Evolutionary conservation across 2,797 vertebrate species (phyloP), one percentile per base, ranked within the genome.

Genomic region (Botia almorhae): DNA sequence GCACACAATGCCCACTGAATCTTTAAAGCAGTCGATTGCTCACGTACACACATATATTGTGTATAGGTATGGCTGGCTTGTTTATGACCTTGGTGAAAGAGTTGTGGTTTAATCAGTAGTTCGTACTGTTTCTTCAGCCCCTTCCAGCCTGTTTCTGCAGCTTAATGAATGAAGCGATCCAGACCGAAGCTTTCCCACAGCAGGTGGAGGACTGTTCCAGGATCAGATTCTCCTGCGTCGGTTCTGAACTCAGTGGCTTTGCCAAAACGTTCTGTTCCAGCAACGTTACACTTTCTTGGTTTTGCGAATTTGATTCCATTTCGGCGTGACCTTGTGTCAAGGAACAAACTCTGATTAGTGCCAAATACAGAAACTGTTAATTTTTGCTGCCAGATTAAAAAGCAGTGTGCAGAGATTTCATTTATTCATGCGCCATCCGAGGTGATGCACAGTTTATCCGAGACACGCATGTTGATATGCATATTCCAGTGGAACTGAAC

Each of bases 81-180:
- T 89, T 87, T 83, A 70, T 69, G 82, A 92, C 90, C 91, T 90
- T 88, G 86, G 85, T 36, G 85, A 65, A 82, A 84, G 85, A 74
- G 79, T 85, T 81, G 74, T 50, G 80, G 86, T 92, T 90, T 92
- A 92, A 94, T 92, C 90, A 92, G 87, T 86, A 82, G 76, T 60
- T 86, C 55, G 70, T 65, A 71, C 69, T 51, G 70, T 63, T 84
- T 68, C 80, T 80, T 36, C 63, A 39, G 21, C 61, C 56, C 72
- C 6, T 51, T 33, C 58, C 39, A 83, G 75, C 64, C 69, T 74
- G 50, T 76, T 83, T 76, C 83, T 89, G 81, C 85, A 85, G 87
- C 74, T 17, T 81, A 84, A 85, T 80, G 77, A 82, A 80, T 60
- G 65, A 67, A 70, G 53, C 58, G 68, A 65, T 70, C 73, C 75